Conservation (phyloP, 2,797 vertebrate genomes). For the Lagorchestes hirsutus region DNA sequence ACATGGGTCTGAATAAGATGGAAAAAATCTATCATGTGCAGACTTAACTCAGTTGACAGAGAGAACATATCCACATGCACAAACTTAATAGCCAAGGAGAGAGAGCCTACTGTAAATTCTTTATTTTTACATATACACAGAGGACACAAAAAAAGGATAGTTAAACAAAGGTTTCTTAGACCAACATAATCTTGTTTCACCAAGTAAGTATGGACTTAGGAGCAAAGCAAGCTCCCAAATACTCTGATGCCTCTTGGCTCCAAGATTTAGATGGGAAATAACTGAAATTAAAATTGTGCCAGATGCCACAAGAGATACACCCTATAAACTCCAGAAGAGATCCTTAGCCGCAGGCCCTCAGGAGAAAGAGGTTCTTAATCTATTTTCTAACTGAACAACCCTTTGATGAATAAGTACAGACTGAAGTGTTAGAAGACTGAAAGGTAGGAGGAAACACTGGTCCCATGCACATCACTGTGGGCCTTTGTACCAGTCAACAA, state of each 20-base stretch:
- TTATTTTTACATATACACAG: slow-evolving; percentile 82
- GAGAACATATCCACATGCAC: background rate
- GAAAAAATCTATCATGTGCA: slow-evolving; percentile 14
- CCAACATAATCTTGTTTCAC: slow-evolving; percentile 30
- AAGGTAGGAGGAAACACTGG: background rate
- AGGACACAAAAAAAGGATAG: slow-evolving; percentile 68
- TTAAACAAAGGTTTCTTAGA: slow-evolving; percentile 44
- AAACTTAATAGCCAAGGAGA: background rate
- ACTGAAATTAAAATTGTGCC: background rate
- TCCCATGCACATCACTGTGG: background rate
- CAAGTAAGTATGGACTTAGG: slow-evolving; percentile 42
- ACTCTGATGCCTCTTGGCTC: slow-evolving; percentile 15
- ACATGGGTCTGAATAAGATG: background rate
- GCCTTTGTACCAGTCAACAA: background rate
- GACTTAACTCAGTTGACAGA: background rate
- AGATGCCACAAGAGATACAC: background rate
- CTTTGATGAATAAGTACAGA: background rate
- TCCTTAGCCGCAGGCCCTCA: background rate
- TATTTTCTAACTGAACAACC: background rate
- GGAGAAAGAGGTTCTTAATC: background rate
- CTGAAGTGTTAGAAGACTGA: background rate
- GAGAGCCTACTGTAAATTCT: slow-evolving; percentile 57
- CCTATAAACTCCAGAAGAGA: background rate
- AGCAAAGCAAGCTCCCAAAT: background rate
- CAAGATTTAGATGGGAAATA: slow-evolving; percentile 43